Conservation (phyloP, 1,140 invertebrate species). For the Catajapyx aquilonaris region DNA sequence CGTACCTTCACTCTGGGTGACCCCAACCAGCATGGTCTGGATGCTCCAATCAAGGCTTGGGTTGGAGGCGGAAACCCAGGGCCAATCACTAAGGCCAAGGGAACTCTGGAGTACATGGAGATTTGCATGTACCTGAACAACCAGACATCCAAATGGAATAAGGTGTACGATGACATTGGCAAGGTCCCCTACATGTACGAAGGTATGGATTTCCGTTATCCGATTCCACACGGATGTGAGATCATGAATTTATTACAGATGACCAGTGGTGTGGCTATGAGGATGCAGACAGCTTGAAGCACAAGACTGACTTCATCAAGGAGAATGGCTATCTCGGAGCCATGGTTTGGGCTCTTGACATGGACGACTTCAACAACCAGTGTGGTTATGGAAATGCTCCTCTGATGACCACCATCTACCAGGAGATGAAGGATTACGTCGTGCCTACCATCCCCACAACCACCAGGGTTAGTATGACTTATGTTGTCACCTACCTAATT, state of each 20-base stretch:
- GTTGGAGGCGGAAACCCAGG: conserved; percentile 19
- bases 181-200: conserved; percentile 21
- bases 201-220: no score
- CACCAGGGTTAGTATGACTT: background rate
- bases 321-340: conserved; percentile 18
- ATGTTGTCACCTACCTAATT: background rate
- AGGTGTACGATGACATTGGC: conserved; percentile 16
- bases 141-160: conserved; percentile 14
- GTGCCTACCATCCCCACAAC: conserved; percentile 8
- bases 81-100: conserved; percentile 18
- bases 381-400: conserved; percentile 12
- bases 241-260: no score
- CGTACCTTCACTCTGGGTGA: conserved; percentile 21
- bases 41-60: conserved; percentile 16
- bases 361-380: conserved; percentile 16
- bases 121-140: conserved; percentile 43
- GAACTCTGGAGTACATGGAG: conserved; percentile 25
- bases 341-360: conserved; percentile 22
- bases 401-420: conserved; percentile 15
- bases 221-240: no score
- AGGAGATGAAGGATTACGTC: conserved; percentile 17
- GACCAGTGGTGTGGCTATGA: conserved; percentile 33
- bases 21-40: conserved; percentile 13
- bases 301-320: conserved; percentile 21
- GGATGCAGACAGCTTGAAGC: conserved; percentile 18